Evolutionary conservation across 2,888 invertebrate species (phyloP).

Genomic region (Xylophagus ater): DNA sequence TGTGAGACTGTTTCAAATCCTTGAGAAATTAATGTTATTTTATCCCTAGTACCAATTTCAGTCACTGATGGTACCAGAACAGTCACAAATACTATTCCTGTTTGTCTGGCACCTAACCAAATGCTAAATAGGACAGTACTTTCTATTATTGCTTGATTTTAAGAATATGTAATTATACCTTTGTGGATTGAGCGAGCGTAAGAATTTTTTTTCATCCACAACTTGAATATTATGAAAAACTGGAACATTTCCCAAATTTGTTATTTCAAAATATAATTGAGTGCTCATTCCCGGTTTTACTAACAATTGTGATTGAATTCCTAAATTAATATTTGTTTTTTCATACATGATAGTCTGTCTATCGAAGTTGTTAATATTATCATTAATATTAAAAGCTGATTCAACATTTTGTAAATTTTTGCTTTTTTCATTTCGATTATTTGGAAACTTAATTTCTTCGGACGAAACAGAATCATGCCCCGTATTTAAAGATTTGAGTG

Average conservation of each 20-base stretch:
- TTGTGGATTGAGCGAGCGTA: constrained; percentile 46
- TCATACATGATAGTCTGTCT: constrained; percentile 9
- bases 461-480: no score
- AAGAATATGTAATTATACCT: no score
- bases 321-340: constrained; percentile 40
- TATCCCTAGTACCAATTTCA: constrained; percentile 46
- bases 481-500: no score
- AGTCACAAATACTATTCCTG: constrained; percentile 45
- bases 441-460: no score
- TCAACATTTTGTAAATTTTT: no score
- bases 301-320: constrained; percentile 40
- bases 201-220: constrained; percentile 46
- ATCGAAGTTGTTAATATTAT: no score
- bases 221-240: constrained; percentile 49
- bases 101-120: constrained; percentile 36
- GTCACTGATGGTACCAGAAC: constrained; percentile 40
- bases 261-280: constrained; percentile 57
- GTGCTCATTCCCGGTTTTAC: constrained; percentile 31
- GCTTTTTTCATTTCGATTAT: no score
- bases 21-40: constrained; percentile 50
- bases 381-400: no score
- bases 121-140: constrained; percentile 2
- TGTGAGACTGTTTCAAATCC: constrained; percentile 37
- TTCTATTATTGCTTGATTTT: no score
- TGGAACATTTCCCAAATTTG: constrained; percentile 51